Percentiles rank a stretch among this genome's conserved stretches.
phyloP scores from a whole-genome alignment of 2,797 vertebrate species.

The Pseudochirops corinnae region DNA sequence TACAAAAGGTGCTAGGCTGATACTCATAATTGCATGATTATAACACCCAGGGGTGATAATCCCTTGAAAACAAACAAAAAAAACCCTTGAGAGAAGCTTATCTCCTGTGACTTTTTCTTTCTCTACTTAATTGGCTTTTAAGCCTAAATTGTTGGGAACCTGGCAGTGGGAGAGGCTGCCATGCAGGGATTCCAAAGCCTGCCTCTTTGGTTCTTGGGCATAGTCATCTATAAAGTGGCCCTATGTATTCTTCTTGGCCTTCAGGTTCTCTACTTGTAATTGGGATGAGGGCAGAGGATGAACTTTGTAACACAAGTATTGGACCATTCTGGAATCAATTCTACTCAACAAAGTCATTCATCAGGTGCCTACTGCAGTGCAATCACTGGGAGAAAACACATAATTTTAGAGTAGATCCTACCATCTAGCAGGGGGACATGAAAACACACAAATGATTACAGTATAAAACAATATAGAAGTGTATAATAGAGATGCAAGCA shows the following conservation, averaged over 20 bases:
- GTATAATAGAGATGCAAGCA: neutral
- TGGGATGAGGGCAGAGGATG: neutral
- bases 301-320: neutral
- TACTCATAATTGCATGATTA: accelerated
- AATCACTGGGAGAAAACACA: neutral
- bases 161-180: neutral
- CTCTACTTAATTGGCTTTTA: slow-evolving; percentile 1
- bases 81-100: neutral
- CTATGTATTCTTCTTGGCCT: neutral
- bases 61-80: neutral
- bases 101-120: neutral
- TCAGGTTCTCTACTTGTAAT: neutral
- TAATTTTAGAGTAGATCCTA: neutral
- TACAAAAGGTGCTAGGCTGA: neutral
- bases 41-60: neutral
- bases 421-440: neutral
- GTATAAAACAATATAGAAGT: neutral
- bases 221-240: neutral
- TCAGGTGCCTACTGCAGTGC: neutral
- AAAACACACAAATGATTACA: neutral
- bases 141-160: neutral
- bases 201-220: neutral
- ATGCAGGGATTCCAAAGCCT: neutral
- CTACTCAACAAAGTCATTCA: neutral
- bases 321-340: neutral